Evolutionary conservation across 1,140 invertebrate species (phyloP).

Genomic region (Formica exsecta): DNA sequence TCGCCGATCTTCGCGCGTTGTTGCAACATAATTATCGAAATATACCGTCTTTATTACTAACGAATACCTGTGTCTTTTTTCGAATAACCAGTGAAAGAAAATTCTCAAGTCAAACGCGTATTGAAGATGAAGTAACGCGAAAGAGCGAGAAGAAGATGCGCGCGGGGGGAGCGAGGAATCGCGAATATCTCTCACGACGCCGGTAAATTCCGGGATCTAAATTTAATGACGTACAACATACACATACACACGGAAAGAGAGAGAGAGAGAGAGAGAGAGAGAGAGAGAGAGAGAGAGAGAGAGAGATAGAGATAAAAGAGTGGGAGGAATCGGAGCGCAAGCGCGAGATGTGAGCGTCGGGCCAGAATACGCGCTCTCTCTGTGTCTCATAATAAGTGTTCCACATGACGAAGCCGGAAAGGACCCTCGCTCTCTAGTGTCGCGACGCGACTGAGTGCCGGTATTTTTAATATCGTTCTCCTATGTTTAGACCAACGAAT

Average conservation of each 20-base stretch:
- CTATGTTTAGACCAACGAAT: slow-evolving; percentile 49
- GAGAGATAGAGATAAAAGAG: neutral
- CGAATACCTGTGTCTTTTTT: neutral
- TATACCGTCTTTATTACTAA: too few relatives aligned
- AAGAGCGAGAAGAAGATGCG: neutral
- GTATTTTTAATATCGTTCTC: slow-evolving; percentile 59
- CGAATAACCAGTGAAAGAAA: neutral
- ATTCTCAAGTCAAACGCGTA: neutral
- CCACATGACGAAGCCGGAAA: slow-evolving; percentile 50
- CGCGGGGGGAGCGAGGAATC: neutral
- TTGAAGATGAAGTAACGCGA: neutral
- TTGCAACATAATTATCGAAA: too few relatives aligned
- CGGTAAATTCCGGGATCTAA: slow-evolving; percentile 41
- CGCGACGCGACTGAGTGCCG: slow-evolving; percentile 34
- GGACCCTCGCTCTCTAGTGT: slow-evolving; percentile 9
- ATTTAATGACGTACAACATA: slow-evolving; percentile 39
- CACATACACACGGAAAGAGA: neutral
- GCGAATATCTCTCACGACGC: slow-evolving; percentile 24
- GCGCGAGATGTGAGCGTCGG: neutral
- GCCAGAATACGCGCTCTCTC: slow-evolving; percentile 36
- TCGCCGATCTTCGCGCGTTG: neutral
- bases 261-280: neutral
- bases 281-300: neutral
- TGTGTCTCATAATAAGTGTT: slow-evolving; percentile 45
- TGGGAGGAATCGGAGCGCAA: slow-evolving; percentile 1